Conservation (phyloP, 2,888 invertebrate genomes). For the Agrilus biguttatus region DNA sequence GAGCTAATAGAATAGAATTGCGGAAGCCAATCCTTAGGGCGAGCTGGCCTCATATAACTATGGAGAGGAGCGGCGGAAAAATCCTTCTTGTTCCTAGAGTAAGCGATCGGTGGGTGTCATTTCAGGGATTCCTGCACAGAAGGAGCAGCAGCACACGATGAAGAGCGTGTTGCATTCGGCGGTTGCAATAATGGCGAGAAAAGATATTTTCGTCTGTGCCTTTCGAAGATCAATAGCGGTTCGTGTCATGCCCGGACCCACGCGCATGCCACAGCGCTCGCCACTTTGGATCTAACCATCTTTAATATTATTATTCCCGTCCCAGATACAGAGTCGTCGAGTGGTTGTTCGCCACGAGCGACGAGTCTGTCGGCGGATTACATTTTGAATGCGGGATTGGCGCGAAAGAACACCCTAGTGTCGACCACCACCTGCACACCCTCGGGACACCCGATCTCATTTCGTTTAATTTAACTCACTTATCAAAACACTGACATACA, state of each 20-base stretch:
- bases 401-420: slow-evolving; percentile 4
- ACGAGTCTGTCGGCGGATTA: slow-evolving; percentile 14
- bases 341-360: slow-evolving; percentile 15
- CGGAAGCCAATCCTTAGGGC: too few relatives aligned
- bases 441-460: background rate
- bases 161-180: too few relatives aligned
- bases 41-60: too few relatives aligned
- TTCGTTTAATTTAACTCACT: too few relatives aligned
- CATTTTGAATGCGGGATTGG: slow-evolving; percentile 20
- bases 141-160: too few relatives aligned
- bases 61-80: too few relatives aligned
- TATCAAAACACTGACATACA: background rate
- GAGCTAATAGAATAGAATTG: too few relatives aligned
- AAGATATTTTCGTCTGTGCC: slow-evolving; percentile 11
- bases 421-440: background rate
- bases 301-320: slow-evolving; percentile 14
- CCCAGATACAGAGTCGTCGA: slow-evolving; percentile 21
- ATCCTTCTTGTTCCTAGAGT: too few relatives aligned
- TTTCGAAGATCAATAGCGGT: slow-evolving; percentile 24
- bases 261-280: slow-evolving; percentile 18
- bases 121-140: too few relatives aligned
- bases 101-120: too few relatives aligned
- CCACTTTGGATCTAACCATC: slow-evolving; percentile 19
- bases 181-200: background rate
- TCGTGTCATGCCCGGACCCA: slow-evolving; percentile 23